Conservation (phyloP, 2,797 vertebrate species). For the Rhinogobio ventralis region DNA sequence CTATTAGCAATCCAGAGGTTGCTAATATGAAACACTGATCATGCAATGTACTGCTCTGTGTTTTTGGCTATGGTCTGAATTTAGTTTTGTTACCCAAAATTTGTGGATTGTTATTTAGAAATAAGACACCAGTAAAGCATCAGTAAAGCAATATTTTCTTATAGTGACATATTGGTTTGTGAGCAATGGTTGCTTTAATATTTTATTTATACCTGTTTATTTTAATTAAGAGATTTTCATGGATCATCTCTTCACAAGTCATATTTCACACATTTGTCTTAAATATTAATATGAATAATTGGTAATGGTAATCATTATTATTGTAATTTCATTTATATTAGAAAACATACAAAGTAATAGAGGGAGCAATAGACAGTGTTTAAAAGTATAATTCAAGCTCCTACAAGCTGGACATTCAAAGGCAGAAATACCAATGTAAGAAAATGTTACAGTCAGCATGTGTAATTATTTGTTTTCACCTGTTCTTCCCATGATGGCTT, state of each 20-base stretch:
- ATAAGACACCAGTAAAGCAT: too few relatives aligned
- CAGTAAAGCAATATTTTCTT: too few relatives aligned
- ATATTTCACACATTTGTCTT: neutral
- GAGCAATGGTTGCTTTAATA: neutral
- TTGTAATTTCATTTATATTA: neutral
- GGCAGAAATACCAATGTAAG: neutral
- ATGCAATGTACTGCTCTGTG: too few relatives aligned
- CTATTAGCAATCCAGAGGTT: too few relatives aligned
- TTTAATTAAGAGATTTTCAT: neutral
- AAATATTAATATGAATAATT: neutral
- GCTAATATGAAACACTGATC: too few relatives aligned
- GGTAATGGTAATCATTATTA: neutral
- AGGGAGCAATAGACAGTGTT: neutral
- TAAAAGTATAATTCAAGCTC: neutral
- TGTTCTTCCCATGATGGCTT: slow-evolving; percentile 5
- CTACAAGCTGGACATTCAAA: neutral
- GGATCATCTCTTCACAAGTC: neutral
- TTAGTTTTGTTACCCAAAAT: too few relatives aligned
- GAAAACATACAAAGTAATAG: neutral
- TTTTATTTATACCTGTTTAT: neutral
- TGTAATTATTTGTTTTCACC: neutral
- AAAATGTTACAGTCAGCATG: neutral
- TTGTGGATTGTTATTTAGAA: too few relatives aligned
- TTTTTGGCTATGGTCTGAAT: too few relatives aligned
- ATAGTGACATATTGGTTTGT: neutral